Percentiles rank a stretch among this genome's conserved stretches.
phyloP scores from a whole-genome alignment of 1,140 invertebrate species.

The Centruroides sculpturatus region DNA sequence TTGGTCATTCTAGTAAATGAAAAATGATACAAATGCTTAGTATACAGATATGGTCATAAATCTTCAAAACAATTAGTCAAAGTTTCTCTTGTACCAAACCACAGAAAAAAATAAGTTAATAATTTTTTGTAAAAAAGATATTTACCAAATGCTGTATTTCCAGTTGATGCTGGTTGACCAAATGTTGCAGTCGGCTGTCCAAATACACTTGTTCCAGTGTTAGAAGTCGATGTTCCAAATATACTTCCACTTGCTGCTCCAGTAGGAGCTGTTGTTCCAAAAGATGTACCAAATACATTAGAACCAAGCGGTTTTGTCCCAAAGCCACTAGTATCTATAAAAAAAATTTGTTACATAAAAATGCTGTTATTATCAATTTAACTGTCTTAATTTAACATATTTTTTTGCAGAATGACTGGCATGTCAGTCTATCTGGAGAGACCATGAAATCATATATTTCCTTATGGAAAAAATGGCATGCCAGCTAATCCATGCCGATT shows the following conservation, averaged over 20 bases:
- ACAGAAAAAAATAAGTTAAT: not conserved
- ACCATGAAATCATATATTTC: too few relatives aligned
- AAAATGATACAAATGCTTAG: too few relatives aligned
- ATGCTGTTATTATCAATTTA: too few relatives aligned
- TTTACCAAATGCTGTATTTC: slow-evolving; percentile 11
- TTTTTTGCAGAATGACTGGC: too few relatives aligned
- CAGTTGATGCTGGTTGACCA: slow-evolving; percentile 12
- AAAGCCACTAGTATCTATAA: slow-evolving; percentile 6
- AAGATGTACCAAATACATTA: slow-evolving; percentile 12
- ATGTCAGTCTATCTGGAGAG: too few relatives aligned
- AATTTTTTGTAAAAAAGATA: not conserved
- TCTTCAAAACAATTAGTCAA: too few relatives aligned
- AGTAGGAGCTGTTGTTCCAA: slow-evolving; percentile 16
- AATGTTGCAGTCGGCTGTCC: slow-evolving; percentile 28
- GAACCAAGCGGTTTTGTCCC: slow-evolving; percentile 10
- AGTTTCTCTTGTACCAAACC: too few relatives aligned
- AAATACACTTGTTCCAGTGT: slow-evolving; percentile 37
- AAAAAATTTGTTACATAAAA: not conserved
- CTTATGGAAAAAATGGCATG: too few relatives aligned
- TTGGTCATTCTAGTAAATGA: too few relatives aligned
- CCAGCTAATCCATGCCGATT: too few relatives aligned
- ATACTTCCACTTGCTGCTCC: slow-evolving; percentile 24
- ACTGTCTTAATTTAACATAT: too few relatives aligned
- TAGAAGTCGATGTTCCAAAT: slow-evolving; percentile 41
- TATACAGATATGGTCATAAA: too few relatives aligned